Percentiles rank a stretch among this genome's conserved stretches.
phyloP scores from a whole-genome alignment of 2,113 vertebrate genomes.

The Triplophysa dalaica region DNA sequence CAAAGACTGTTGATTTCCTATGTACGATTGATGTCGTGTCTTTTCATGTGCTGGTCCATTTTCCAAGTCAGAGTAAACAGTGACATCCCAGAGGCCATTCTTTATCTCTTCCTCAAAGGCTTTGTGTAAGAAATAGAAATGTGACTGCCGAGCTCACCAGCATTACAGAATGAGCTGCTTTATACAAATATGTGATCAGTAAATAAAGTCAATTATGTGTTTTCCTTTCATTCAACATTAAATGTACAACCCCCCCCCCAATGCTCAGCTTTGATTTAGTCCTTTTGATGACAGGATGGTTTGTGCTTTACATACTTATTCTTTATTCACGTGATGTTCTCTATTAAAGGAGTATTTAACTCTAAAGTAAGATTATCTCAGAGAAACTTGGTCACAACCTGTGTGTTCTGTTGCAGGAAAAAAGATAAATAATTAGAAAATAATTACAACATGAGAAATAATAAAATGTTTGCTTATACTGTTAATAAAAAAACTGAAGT shows the following conservation, averaged over 20 bases:
- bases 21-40: not conserved
- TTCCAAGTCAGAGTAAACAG: not conserved
- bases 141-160: not conserved
- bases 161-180: not conserved
- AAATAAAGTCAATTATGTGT: not conserved
- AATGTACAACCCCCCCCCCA: not conserved
- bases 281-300: not conserved
- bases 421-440: too few relatives aligned
- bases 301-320: slow-evolving; percentile 5
- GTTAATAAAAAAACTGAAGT: too few relatives aligned
- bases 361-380: too few relatives aligned
- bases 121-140: slow-evolving; percentile 11
- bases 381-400: too few relatives aligned
- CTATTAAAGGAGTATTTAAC: too few relatives aligned
- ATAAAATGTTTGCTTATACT: too few relatives aligned
- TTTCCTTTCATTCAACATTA: not conserved
- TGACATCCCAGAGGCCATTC: not conserved
- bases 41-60: not conserved
- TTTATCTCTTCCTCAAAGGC: not conserved
- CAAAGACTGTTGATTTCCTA: not conserved
- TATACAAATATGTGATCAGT: not conserved
- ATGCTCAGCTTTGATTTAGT: not conserved
- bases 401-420: too few relatives aligned
- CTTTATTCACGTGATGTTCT: too few relatives aligned
- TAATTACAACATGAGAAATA: too few relatives aligned